These are phyloP conservation scores for Sarcophaga rosellei DNA, from an alignment of 2,888 invertebrate genomes.

Conservation along the genomic window DNA sequence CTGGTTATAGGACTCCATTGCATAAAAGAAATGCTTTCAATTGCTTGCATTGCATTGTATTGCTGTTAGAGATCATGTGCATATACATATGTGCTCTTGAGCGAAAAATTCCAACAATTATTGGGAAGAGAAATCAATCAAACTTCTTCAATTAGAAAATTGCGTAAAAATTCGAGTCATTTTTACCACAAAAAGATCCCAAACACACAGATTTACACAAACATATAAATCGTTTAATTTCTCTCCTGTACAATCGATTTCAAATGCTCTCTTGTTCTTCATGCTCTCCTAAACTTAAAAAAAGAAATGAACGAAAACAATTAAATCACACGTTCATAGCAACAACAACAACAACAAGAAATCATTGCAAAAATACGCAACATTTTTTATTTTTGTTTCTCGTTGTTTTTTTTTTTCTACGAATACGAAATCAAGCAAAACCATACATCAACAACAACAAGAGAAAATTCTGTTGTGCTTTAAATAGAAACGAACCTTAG, in stretches of 20 bases:
- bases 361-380: constrained; percentile 32
- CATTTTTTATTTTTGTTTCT: neutral
- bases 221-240: neutral
- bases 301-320: constrained; percentile 11
- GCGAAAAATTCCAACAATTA: neutral
- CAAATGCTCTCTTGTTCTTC: neutral
- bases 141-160: neutral
- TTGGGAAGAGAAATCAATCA: neutral
- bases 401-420: neutral
- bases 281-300: no score
- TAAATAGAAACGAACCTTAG: constrained; percentile 82
- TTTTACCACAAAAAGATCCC: neutral
- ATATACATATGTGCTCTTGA: neutral
- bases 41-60: no score
- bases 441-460: constrained; percentile 18
- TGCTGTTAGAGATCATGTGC: no score
- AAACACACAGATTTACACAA: neutral
- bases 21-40: no score
- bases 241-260: neutral
- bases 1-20: no score
- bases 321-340: neutral
- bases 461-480: constrained; percentile 69
- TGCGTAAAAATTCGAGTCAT: neutral
- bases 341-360: constrained; percentile 34
- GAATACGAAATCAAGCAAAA: constrained; percentile 15